Conservation (phyloP, 1,140 invertebrate genomes). For the Megathymus violae region DNA sequence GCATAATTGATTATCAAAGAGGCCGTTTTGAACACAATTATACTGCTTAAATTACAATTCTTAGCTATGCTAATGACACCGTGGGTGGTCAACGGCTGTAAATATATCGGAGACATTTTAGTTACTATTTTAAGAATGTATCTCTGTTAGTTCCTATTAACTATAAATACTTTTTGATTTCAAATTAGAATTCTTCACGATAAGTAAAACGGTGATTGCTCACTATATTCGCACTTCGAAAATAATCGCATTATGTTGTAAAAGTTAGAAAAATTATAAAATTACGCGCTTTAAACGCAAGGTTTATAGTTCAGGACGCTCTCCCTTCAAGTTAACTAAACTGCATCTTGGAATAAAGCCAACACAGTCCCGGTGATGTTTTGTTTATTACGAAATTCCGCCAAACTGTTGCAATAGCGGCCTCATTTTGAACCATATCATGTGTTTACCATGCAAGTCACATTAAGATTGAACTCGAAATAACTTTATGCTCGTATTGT, state of each 20-base stretch:
- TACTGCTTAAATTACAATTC: constrained; percentile 8
- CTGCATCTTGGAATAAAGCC: constrained; percentile 65
- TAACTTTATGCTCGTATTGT: background rate
- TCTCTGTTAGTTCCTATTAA: background rate
- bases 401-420: constrained; percentile 78
- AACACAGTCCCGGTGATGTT: constrained; percentile 62
- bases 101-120: constrained; percentile 37
- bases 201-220: background rate
- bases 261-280: constrained; percentile 5
- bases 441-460: constrained; percentile 59
- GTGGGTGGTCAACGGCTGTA: constrained; percentile 31
- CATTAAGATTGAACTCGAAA: constrained; percentile 44
- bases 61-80: constrained; percentile 8
- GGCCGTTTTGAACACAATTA: background rate
- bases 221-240: too few relatives aligned
- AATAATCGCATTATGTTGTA: background rate
- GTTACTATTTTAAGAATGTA: constrained; percentile 39
- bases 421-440: constrained; percentile 62
- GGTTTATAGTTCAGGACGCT: constrained; percentile 47
- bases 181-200: background rate
- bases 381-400: constrained; percentile 81
- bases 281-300: constrained; percentile 37
- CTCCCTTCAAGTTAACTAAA: constrained; percentile 46
- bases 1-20: background rate
- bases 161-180: constrained; percentile 10